These are phyloP conservation scores for Spongilla lacustris DNA, from an alignment of 37 sponge, comb jelly and placozoan genomes.

Conservation along the genomic window DNA sequence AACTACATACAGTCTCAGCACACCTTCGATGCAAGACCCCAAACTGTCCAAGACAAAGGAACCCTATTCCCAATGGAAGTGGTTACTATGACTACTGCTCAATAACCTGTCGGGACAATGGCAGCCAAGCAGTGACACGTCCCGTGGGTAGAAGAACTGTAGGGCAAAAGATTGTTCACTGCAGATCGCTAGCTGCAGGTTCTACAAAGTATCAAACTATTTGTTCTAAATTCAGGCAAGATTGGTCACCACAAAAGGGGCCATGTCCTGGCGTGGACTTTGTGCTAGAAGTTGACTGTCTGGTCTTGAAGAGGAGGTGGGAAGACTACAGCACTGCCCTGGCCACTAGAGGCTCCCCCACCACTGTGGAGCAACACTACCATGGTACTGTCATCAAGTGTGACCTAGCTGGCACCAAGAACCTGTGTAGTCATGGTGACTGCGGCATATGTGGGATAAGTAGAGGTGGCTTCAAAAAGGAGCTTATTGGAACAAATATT, in stretches of 20 bases:
- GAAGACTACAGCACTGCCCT: neutral
- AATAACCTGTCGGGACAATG: conserved; percentile 17
- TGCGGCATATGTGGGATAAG: conserved; percentile 82
- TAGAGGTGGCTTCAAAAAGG: conserved; percentile 35
- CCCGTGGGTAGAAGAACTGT: too few species aligned
- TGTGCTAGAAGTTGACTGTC: conserved; percentile 10
- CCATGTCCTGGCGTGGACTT: conserved; percentile 5
- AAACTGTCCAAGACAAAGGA: conserved; percentile 8
- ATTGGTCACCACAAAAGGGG: conserved; percentile 5
- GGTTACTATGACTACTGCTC: conserved; percentile 46
- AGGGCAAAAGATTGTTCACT: too few species aligned
- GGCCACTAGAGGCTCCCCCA: neutral
- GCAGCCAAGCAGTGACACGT: neutral
- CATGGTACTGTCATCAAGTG: conserved; percentile 82
- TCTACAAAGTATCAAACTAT: too few species aligned
- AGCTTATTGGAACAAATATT: conserved; percentile 40
- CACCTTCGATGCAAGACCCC: conserved; percentile 27
- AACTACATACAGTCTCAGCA: neutral
- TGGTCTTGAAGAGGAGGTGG: neutral
- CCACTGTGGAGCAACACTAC: conserved; percentile 48
- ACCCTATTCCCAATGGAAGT: neutral
- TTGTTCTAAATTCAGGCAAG: too few species aligned
- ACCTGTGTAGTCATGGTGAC: conserved; percentile 31
- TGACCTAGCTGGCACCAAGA: conserved; percentile 33
- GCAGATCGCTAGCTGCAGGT: too few species aligned